Percentiles rank a stretch among this genome's conserved stretches.
Conservation (phyloP, 2,888 invertebrate genomes). For the Nemapogon koenigi region DNA sequence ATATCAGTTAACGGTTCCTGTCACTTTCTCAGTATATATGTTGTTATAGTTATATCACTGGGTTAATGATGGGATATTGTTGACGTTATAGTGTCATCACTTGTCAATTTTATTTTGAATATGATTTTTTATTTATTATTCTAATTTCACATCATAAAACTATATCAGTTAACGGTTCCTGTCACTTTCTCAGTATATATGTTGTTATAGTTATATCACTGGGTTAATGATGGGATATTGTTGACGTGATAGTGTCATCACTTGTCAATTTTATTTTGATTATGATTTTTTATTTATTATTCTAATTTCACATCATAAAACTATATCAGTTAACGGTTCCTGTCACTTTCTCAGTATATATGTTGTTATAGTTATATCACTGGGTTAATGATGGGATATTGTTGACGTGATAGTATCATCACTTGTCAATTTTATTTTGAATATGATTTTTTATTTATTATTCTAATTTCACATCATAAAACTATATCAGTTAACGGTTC, state of each 20-base stretch:
- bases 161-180: conserved; percentile 4
- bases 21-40: conserved; percentile 8
- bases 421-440: too few species aligned
- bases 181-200: conserved; percentile 12
- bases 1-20: not conserved
- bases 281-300: too few species aligned
- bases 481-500: not conserved
- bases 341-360: conserved; percentile 11
- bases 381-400: conserved; percentile 12
- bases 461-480: not conserved
- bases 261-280: too few species aligned
- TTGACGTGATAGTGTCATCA: too few species aligned
- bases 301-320: not conserved
- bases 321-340: conserved; percentile 3
- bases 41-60: conserved; percentile 5
- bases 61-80: conserved; percentile 16
- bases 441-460: not conserved
- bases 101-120: too few species aligned
- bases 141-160: too few species aligned
- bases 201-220: conserved; percentile 8
- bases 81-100: not conserved
- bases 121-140: too few species aligned
- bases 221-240: conserved; percentile 7
- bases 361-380: conserved; percentile 15
- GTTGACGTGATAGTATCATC: too few species aligned